Percentiles rank a stretch among this genome's conserved stretches.
Conservation (phyloP, 2,113 vertebrate genomes). For the Misgurnus mizolepis region DNA sequence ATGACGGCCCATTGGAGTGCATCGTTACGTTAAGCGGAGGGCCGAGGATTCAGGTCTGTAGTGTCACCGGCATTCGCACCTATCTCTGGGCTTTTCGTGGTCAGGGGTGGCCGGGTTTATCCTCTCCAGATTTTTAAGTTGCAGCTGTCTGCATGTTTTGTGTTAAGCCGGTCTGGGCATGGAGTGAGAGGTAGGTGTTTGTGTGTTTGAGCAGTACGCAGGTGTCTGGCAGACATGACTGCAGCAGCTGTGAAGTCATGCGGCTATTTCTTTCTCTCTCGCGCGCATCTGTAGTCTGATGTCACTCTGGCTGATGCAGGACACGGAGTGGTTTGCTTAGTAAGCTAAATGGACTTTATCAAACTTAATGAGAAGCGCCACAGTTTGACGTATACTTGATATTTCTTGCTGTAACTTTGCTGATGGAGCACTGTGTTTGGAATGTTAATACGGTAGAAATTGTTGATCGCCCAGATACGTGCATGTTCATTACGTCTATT, state of each 20-base stretch:
- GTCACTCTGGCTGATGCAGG: conserved; percentile 59
- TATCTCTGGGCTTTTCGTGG: neutral
- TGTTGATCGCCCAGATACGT: conserved; percentile 1
- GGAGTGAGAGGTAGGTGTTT: conserved; percentile 75
- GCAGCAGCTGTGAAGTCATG: conserved; percentile 63
- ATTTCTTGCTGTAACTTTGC: conserved; percentile 32
- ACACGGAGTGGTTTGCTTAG: conserved; percentile 39
- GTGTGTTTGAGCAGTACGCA: conserved; percentile 62
- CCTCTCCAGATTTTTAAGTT: neutral
- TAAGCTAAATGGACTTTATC: conserved; percentile 51
- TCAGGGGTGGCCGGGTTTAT: neutral
- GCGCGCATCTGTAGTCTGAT: conserved; percentile 65
- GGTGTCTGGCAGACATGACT: conserved; percentile 63
- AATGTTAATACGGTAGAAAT: too few relatives aligned
- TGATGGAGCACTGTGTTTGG: conserved; percentile 38
- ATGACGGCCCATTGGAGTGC: conserved; percentile 62
- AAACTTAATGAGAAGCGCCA: conserved; percentile 44
- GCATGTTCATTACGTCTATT: conserved; percentile 3
- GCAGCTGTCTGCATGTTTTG: conserved; percentile 36
- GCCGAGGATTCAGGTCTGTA: conserved; percentile 10
- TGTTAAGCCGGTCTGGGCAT: conserved; percentile 61
- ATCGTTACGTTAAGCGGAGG: conserved; percentile 63
- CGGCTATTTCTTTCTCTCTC: conserved; percentile 24
- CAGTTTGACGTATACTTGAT: neutral
- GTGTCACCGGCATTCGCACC: neutral